A percentile compares a stretch with the other conserved stretches of the same genome.
phyloP scores from a whole-genome alignment of 2,797 vertebrate species.

The Halcyon smyrnensis region DNA sequence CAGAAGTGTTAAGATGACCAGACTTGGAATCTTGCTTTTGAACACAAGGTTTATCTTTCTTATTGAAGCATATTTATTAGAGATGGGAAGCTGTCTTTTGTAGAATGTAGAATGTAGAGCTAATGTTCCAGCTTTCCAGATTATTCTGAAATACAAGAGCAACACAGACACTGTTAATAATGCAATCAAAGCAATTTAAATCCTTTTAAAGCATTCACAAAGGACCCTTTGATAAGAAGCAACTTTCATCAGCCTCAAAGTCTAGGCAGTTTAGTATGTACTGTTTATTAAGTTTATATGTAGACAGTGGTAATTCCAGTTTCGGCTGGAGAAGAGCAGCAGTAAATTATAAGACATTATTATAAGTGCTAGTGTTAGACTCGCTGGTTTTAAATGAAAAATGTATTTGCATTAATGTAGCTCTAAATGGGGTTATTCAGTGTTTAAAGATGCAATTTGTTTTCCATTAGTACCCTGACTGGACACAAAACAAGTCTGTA shows the following conservation, averaged over 20 bases:
- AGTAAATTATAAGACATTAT: constrained; percentile 43
- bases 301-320: constrained; percentile 52
- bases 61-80: constrained; percentile 3
- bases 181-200: constrained; percentile 70
- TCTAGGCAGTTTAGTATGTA: constrained; percentile 3
- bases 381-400: constrained; percentile 39
- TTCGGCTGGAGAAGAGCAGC: constrained; percentile 27
- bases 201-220: constrained; percentile 61
- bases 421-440: constrained; percentile 43
- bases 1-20: neutral
- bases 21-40: neutral
- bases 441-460: constrained; percentile 34
- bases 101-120: neutral
- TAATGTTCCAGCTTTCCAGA: constrained; percentile 41
- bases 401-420: constrained; percentile 32
- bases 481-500: constrained; percentile 1
- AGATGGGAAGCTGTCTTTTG: neutral
- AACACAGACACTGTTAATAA: constrained; percentile 62
- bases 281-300: constrained; percentile 51
- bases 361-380: constrained; percentile 9
- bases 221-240: constrained; percentile 65
- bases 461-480: constrained; percentile 35
- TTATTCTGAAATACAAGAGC: constrained; percentile 58
- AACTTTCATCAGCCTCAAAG: constrained; percentile 64
- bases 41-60: constrained; percentile 41